Percentiles rank a stretch among this genome's conserved stretches.
phyloP scores from a whole-genome alignment of 2,797 vertebrate genomes.

The Sebastes matsubarae region DNA sequence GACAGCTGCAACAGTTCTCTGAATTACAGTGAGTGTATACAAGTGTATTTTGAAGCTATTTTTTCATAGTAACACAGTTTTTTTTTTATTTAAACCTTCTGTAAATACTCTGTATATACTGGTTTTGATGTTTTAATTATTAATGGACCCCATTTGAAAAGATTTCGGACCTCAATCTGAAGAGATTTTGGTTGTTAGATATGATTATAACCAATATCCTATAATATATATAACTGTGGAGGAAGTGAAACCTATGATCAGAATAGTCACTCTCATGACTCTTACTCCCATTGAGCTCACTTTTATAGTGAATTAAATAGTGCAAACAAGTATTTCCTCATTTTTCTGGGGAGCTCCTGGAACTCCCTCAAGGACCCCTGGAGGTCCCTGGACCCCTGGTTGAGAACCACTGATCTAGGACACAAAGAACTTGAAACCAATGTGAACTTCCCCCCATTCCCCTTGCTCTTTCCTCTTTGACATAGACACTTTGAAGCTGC shows the following conservation, averaged over 20 bases:
- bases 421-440: background rate
- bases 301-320: no score
- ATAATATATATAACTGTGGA: no score
- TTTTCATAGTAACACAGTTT: background rate
- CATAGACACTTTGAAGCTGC: conserved; percentile 7
- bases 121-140: background rate
- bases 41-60: background rate
- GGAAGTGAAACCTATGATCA: no score
- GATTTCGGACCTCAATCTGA: no score
- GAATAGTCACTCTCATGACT: no score
- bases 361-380: no score
- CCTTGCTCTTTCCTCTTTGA: background rate
- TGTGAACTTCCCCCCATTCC: background rate
- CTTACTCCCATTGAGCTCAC: no score
- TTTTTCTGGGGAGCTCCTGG: no score
- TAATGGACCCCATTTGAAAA: background rate
- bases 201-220: no score
- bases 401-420: background rate
- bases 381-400: no score
- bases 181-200: no score
- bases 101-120: background rate
- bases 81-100: background rate
- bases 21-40: background rate
- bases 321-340: no score
- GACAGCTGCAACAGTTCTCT: background rate